These are phyloP conservation scores for Synanthedon formicaeformis DNA, from an alignment of 2,888 invertebrate genomes.

Conservation along the genomic window DNA sequence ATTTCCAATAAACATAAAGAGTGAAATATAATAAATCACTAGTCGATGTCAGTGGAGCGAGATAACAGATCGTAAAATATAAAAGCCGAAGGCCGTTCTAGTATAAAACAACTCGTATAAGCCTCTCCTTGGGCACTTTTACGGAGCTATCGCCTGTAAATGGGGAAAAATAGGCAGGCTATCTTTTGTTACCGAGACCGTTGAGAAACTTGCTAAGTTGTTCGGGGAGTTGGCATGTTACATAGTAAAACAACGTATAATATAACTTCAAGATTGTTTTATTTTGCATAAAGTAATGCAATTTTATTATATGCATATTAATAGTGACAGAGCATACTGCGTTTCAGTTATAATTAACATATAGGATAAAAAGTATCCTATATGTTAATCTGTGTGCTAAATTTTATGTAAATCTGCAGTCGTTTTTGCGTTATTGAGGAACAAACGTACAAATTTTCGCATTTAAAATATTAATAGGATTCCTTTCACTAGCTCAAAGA, in stretches of 20 bases:
- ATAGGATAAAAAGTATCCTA: too few relatives aligned
- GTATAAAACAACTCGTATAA: conserved; percentile 22
- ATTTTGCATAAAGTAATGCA: too few relatives aligned
- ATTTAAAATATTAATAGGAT: too few relatives aligned
- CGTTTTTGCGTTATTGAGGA: too few relatives aligned
- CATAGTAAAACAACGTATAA: background rate
- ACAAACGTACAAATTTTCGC: too few relatives aligned
- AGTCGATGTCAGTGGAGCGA: conserved; percentile 12
- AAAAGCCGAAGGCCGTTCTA: conserved; percentile 13
- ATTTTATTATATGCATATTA: too few relatives aligned
- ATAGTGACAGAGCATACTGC: too few relatives aligned
- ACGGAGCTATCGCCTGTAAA: conserved; percentile 17
- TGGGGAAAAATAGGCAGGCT: conserved; percentile 18
- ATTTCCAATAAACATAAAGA: background rate
- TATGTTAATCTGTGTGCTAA: too few relatives aligned
- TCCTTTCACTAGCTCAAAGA: too few relatives aligned
- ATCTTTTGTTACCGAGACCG: conserved; percentile 9
- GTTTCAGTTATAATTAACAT: too few relatives aligned
- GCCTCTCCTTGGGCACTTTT: conserved; percentile 21
- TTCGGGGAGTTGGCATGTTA: background rate
- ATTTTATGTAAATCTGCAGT: too few relatives aligned
- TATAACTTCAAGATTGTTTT: too few relatives aligned
- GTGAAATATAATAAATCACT: background rate
- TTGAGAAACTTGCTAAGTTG: background rate
- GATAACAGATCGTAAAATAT: conserved; percentile 21